These are phyloP conservation scores for Heliconius himera DNA, from an alignment of 1,140 invertebrate species.

Conservation along the genomic window DNA sequence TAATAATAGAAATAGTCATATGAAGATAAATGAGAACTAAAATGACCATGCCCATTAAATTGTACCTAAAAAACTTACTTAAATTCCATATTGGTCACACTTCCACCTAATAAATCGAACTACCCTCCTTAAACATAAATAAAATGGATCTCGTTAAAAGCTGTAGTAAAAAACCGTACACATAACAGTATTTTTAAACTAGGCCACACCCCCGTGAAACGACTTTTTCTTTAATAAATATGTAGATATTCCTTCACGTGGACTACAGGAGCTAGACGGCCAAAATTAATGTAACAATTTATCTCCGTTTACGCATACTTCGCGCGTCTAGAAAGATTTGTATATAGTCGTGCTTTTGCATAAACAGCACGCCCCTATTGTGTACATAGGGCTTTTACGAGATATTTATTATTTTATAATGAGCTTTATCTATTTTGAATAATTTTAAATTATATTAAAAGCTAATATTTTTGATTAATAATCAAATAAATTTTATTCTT, in stretches of 20 bases:
- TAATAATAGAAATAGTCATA: too few species aligned
- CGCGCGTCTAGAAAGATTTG: constrained; percentile 68
- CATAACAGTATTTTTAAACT: constrained; percentile 76
- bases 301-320: constrained; percentile 61
- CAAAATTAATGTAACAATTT: constrained; percentile 76
- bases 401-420: constrained; percentile 25
- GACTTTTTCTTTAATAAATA: constrained; percentile 78
- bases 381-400: constrained; percentile 55
- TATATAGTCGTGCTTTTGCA: constrained; percentile 64
- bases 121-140: constrained; percentile 74
- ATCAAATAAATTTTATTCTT: not conserved
- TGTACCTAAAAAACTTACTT: constrained; percentile 41
- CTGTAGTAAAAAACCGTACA: constrained; percentile 72
- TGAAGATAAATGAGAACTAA: too few species aligned
- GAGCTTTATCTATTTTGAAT: constrained; percentile 4
- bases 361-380: constrained; percentile 55
- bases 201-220: constrained; percentile 59
- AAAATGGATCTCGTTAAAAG: constrained; percentile 79
- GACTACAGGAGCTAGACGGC: constrained; percentile 58
- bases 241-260: constrained; percentile 79
- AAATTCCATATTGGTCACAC: constrained; percentile 74
- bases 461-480: not conserved
- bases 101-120: constrained; percentile 71
- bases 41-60: not conserved
- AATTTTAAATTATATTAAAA: not conserved